phyloP scores from a whole-genome alignment of 2,888 invertebrate species.

The Tenthredo amoena region DNA sequence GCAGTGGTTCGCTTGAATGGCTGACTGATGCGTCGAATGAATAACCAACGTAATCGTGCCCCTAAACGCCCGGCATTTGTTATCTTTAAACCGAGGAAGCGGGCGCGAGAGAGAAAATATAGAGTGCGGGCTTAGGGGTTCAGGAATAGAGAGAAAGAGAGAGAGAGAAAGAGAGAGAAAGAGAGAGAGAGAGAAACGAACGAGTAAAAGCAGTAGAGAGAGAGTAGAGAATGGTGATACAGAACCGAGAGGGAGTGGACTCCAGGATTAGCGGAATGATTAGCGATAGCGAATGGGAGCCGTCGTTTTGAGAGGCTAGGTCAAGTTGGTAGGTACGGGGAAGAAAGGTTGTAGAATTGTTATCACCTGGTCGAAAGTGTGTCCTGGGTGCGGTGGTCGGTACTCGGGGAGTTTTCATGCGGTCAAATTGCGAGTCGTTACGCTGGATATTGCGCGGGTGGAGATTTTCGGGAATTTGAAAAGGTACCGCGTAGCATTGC shows the following conservation, averaged over 20 bases:
- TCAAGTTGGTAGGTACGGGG: neutral
- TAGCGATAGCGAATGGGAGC: slow-evolving; percentile 50
- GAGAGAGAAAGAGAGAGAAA: neutral
- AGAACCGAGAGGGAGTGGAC: slow-evolving; percentile 26
- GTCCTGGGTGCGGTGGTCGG: neutral
- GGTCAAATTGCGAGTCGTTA: slow-evolving; percentile 34
- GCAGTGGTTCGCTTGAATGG: slow-evolving; percentile 50
- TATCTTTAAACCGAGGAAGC: slow-evolving; percentile 69
- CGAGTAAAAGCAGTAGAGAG: neutral
- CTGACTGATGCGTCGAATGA: slow-evolving; percentile 62
- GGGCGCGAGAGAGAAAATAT: slow-evolving; percentile 51
- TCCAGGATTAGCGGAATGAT: slow-evolving; percentile 49
- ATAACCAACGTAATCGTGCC: slow-evolving; percentile 68
- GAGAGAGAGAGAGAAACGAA: neutral
- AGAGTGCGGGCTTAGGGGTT: slow-evolving; percentile 46
- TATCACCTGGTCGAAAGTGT: slow-evolving; percentile 44
- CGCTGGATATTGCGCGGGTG: slow-evolving; percentile 26
- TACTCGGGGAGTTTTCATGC: slow-evolving; percentile 18
- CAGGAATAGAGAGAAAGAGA: neutral
- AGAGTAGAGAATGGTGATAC: slow-evolving; percentile 13
- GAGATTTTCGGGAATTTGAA: slow-evolving; percentile 19
- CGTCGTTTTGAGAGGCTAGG: slow-evolving; percentile 45
- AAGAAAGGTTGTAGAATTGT: slow-evolving; percentile 35
- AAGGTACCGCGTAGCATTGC: neutral
- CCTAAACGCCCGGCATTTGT: slow-evolving; percentile 70